Base-by-base conservation (phyloP, 23 tunicate genomes). In the Diplosoma virens region DNA sequence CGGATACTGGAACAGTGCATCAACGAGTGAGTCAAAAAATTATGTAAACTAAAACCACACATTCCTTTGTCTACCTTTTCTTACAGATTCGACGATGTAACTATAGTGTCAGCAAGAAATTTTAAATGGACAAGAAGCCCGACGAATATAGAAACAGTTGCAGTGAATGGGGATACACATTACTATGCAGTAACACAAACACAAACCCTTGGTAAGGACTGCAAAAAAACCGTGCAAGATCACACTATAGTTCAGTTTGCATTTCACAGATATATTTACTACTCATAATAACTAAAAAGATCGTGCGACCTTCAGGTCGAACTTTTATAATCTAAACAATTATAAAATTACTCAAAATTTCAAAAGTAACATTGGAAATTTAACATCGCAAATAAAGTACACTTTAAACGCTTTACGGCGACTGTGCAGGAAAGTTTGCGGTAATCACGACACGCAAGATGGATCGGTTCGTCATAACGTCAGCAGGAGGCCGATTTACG, bases 1-100 rank as follows among this genome's bases (percentile, higher is more conserved):
- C 76, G 95, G 47, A 88, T 88, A 20, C 27, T 88, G 75, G 88
- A 82, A 2, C 82, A 88, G 54, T 88, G 95, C 45, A 33, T 88
- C 34, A 88, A 88, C 71, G 46, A 67, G 84, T 88, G 64, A 74
- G 77, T 47, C 23, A 26, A 9, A 21, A 6, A 16, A 56, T 56
- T 6, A 5, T 9, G 25, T 9, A 9, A 14, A 14, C 24, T 6
- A 4, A 56, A 11, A 11, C 4, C 24, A 56, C 4, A 20, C 25
- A 56, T 4, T 4, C 25, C 25, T 56, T 16, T 20, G 20, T 6
- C 63, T 14, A 4, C 21, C 6, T 4, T 29, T 61, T 32, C 28
- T 31, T 28, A 3, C 65, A 86, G 92, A 71, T 48, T 71, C 23
- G 95, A 88, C 20, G 95, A 82, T 7, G 77, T 75, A 2, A 52